Evolutionary conservation across 2,113 vertebrate species (phyloP).

Genomic region (Carettochelys insculpta): DNA sequence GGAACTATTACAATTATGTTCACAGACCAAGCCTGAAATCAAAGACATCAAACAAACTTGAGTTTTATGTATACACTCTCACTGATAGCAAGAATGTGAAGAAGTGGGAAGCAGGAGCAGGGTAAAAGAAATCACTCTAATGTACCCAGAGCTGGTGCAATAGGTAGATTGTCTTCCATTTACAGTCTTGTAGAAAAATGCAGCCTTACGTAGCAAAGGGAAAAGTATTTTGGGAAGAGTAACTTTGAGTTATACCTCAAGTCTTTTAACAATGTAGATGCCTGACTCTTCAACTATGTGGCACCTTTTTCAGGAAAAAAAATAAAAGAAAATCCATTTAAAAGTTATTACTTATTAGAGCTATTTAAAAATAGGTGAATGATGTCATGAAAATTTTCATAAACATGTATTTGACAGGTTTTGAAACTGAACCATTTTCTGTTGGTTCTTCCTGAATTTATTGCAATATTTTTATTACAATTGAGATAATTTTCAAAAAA

Average conservation of each 20-base stretch:
- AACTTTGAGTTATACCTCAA: background rate
- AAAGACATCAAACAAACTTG: background rate
- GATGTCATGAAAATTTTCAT: background rate
- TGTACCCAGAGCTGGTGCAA: background rate
- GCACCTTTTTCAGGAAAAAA: background rate
- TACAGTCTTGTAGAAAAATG: background rate
- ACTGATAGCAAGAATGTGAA: background rate
- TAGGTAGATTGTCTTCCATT: fast-evolving
- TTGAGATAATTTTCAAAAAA: background rate
- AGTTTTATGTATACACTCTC: background rate
- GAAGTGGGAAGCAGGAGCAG: background rate
- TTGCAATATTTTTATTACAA: background rate
- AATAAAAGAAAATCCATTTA: background rate
- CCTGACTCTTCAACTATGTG: background rate
- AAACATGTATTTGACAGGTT: background rate
- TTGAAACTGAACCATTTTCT: background rate
- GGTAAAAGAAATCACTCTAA: background rate
- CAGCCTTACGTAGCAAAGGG: background rate
- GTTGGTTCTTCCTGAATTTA: background rate
- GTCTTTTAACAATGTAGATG: background rate
- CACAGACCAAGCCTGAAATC: background rate
- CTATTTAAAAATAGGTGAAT: background rate
- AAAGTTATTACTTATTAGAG: background rate
- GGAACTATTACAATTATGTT: slow-evolving; percentile 72
- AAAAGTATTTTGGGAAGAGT: background rate